These are phyloP conservation scores for Chelonus formosanus DNA, from an alignment of 2,888 invertebrate genomes.

Conservation along the genomic window DNA sequence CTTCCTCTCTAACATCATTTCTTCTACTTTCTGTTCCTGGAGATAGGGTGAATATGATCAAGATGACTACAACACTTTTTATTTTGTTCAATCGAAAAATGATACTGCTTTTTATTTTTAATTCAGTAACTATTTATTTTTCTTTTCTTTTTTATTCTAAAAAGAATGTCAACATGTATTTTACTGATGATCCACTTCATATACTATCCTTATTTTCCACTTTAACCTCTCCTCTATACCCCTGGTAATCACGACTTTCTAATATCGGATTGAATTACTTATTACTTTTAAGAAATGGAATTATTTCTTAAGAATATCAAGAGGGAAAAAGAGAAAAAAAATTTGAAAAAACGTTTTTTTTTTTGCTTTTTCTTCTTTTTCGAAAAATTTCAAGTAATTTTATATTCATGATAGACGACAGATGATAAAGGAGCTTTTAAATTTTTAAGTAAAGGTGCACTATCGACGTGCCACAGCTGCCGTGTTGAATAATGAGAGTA, in stretches of 20 bases:
- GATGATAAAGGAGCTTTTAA: constrained; percentile 10
- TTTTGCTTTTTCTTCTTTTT: constrained; percentile 18
- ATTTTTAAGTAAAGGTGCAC: constrained; percentile 14
- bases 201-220: constrained; percentile 41
- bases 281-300: no score
- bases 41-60: constrained; percentile 1
- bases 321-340: no score
- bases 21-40: constrained; percentile 21
- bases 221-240: constrained; percentile 33
- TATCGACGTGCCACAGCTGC: constrained; percentile 22
- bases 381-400: constrained; percentile 19
- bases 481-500: constrained; percentile 22
- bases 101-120: no score
- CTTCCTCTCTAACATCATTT: constrained; percentile 4
- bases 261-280: no score
- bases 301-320: no score
- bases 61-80: background rate
- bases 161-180: constrained; percentile 28
- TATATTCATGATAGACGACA: constrained; percentile 3
- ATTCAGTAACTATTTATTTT: no score
- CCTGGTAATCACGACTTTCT: constrained; percentile 5
- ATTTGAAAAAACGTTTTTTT: constrained; percentile 8
- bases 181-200: constrained; percentile 38
- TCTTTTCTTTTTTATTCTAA: no score
- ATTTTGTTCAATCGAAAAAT: no score